Percentiles rank a stretch among this genome's conserved stretches.
phyloP scores from a whole-genome alignment of 2,113 vertebrate species.

The Mormoops blainvillei region DNA sequence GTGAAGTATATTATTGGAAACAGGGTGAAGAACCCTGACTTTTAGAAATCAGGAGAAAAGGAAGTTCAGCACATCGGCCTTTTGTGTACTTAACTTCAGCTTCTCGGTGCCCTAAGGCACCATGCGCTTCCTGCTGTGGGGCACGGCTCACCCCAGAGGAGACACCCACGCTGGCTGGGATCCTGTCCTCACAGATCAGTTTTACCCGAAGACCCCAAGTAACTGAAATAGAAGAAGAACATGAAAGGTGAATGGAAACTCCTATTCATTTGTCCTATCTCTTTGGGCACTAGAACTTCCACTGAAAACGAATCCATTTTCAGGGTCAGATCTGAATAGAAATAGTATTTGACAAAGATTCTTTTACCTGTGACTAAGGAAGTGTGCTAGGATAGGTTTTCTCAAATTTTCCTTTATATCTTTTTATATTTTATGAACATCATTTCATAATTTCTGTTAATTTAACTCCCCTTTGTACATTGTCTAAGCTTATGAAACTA shows the following conservation, averaged over 20 bases:
- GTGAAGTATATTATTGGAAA: not conserved
- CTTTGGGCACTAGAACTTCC: not conserved
- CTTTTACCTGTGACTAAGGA: not conserved
- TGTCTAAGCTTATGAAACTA: not conserved
- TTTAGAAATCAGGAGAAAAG: not conserved
- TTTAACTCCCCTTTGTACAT: not conserved
- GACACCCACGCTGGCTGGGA: fast-evolving
- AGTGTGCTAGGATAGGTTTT: not conserved
- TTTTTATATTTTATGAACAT: not conserved
- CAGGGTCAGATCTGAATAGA: not conserved
- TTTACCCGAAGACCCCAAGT: not conserved
- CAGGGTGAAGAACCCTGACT: not conserved
- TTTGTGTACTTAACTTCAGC: not conserved
- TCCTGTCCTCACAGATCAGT: not conserved
- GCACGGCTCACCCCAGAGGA: too few species aligned
- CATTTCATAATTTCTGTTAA: not conserved
- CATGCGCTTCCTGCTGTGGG: fast-evolving
- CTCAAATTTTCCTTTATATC: not conserved
- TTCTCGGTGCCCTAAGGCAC: not conserved
- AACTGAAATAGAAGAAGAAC: not conserved
- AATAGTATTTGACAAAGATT: not conserved
- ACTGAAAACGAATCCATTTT: not conserved
- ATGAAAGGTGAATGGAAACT: not conserved
- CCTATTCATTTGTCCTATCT: fast-evolving
- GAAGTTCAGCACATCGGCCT: not conserved